Base-by-base conservation (phyloP, 2,113 vertebrate genomes). In the Donacobius atricapilla region DNA sequence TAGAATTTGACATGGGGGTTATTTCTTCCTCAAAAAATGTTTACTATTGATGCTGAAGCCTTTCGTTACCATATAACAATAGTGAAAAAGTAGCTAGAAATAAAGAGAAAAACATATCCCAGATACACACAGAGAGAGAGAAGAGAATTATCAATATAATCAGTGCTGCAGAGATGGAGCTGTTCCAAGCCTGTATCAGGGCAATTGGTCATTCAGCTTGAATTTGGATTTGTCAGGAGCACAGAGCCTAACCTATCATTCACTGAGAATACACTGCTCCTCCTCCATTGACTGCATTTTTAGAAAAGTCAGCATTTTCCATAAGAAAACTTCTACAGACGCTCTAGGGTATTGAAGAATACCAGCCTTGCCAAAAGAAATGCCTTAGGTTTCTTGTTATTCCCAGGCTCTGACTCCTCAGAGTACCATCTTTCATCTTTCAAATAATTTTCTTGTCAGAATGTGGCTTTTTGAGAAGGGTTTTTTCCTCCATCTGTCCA, bases 291-390 rank as follows among this genome's bases (percentile, higher is more conserved):
- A 83, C 76, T 51, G 8, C 30, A 56, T 71, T 93, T 94, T 92
- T 48, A 91, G 51, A 87, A 64, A 92, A 89, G 86, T 97, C 91
- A 96, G 93, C 93, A 83, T 94, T 94, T 96, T 94, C 61, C 47
- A 37, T 51, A 31, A 78, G 83, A 78, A 95, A 95, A 83, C 54
- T 82, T 90, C 88, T 80, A 88, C 31, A 80, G 63, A 56, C 54
- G 20, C 50, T 92, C 75, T 64, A 66, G 54, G 24, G 58, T 66
- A 70, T 83, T 89, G 76, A 92, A 93, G 27, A 90, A 77, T 69
- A 83, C 2, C 50, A 70, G 33, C 51, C 56, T 92, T 91, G 40
- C 39, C 76, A 47, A 78, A 92, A 94, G 35, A 80, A 7, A 13
- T 94, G 47, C 33, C 60, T 94, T 70, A 81, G 17, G 15, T 84